These are phyloP conservation scores for Cephus pulcher DNA, from an alignment of 2,888 invertebrate species.

Conservation along the genomic window DNA sequence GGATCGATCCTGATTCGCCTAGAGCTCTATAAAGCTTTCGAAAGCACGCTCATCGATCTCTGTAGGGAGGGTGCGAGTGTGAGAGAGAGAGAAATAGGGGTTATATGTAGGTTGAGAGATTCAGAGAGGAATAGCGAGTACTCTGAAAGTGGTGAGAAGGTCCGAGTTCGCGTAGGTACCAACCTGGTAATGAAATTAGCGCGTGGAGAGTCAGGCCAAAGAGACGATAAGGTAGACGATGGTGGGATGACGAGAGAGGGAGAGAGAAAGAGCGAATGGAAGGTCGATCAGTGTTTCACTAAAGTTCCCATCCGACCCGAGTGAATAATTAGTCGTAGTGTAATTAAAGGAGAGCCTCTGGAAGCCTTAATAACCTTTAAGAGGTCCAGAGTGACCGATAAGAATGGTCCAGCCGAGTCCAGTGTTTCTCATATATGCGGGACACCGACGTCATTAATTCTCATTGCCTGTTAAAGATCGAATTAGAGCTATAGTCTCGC, in stretches of 20 bases:
- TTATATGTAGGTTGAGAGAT: not conserved
- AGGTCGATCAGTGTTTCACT: not conserved
- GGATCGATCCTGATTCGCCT: not conserved
- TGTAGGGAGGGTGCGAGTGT: conserved; percentile 11
- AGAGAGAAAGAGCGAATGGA: not conserved
- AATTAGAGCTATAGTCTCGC: conserved; percentile 53
- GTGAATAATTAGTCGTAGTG: not conserved
- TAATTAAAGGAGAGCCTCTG: not conserved
- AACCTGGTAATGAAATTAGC: not conserved
- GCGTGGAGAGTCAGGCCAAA: not conserved
- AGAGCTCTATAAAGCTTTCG: not conserved
- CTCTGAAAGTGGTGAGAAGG: not conserved
- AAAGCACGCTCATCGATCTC: not conserved
- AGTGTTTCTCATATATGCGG: conserved; percentile 44
- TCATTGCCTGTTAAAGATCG: conserved; percentile 57
- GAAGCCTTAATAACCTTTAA: conserved; percentile 10
- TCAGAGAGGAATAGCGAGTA: not conserved
- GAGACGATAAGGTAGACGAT: not conserved
- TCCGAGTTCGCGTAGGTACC: not conserved
- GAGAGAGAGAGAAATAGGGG: conserved; percentile 15
- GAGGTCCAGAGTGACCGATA: conserved; percentile 29
- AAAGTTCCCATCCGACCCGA: not conserved
- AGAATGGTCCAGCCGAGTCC: conserved; percentile 35
- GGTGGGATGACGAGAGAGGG: not conserved
- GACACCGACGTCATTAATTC: conserved; percentile 56